Conservation (phyloP, 2,113 vertebrate genomes). For the Oncorhynchus mykiss region DNA sequence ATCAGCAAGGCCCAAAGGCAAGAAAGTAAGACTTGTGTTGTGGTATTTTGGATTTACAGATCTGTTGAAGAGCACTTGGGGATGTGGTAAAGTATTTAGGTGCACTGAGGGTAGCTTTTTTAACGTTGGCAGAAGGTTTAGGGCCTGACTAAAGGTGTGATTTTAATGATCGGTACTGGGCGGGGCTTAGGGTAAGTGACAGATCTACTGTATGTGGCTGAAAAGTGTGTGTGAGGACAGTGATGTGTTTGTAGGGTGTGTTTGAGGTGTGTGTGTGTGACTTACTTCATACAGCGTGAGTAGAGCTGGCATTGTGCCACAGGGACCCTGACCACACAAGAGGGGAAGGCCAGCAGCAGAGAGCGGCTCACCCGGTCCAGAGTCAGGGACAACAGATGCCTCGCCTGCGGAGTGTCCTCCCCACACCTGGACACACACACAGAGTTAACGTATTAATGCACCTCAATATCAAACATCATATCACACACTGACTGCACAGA, state of each 20-base stretch:
- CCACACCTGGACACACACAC: slow-evolving; percentile 79
- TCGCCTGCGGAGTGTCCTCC: slow-evolving; percentile 69
- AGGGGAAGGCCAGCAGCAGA: slow-evolving; percentile 86
- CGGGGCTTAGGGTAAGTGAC: slow-evolving; percentile 1
- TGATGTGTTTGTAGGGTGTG: background rate
- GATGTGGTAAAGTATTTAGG: background rate
- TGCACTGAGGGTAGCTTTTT: background rate
- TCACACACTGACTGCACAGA: background rate
- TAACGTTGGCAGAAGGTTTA: background rate
- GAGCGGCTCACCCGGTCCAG: slow-evolving; percentile 84
- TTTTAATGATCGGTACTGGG: background rate
- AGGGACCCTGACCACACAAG: slow-evolving; percentile 87
- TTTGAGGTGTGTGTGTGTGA: slow-evolving; percentile 25
- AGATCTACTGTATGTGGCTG: background rate
- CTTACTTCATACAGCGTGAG: slow-evolving; percentile 94
- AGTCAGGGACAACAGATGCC: slow-evolving; percentile 84
- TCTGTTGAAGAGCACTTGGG: background rate
- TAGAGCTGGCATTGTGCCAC: slow-evolving; percentile 92
- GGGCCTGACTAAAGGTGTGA: background rate
- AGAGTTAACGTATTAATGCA: background rate
- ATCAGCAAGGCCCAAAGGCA: background rate
- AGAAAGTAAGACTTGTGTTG: background rate
- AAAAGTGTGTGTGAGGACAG: background rate
- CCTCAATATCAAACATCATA: background rate
- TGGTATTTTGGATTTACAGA: background rate